Percentiles rank a stretch among this genome's conserved stretches.
phyloP scores from a whole-genome alignment of 2,113 vertebrate genomes.

The Nothobranchius kuhntae region DNA sequence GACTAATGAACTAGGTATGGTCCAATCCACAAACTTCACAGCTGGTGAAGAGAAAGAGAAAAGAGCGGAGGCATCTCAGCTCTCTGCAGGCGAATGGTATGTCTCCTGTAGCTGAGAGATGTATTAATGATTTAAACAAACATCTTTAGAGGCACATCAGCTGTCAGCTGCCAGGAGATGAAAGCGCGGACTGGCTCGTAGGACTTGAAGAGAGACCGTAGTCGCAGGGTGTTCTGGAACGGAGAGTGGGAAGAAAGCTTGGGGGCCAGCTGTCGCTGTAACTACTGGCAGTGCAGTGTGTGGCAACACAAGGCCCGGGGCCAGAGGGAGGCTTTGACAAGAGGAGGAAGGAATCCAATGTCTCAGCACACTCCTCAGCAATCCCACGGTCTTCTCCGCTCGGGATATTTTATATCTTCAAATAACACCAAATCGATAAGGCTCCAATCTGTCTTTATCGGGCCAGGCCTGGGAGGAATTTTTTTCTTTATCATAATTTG shows the following conservation, averaged over 20 bases:
- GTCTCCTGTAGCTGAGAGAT: slow-evolving; percentile 55
- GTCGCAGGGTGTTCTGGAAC: slow-evolving; percentile 54
- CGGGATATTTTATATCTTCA: slow-evolving; percentile 49
- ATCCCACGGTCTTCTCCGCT: slow-evolving; percentile 21
- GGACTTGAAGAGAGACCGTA: slow-evolving; percentile 53
- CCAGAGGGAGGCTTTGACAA: slow-evolving; percentile 54
- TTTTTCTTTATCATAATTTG: slow-evolving; percentile 41
- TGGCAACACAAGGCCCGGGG: slow-evolving; percentile 45
- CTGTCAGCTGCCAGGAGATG: slow-evolving; percentile 75
- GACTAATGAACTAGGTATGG: slow-evolving; percentile 69
- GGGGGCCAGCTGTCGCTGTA: slow-evolving; percentile 71
- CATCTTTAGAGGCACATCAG: slow-evolving; percentile 66
- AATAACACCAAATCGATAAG: slow-evolving; percentile 51
- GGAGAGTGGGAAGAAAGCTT: slow-evolving; percentile 46
- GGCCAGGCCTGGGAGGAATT: background rate
- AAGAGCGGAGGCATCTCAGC: slow-evolving; percentile 26
- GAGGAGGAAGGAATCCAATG: slow-evolving; percentile 48
- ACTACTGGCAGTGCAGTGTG: slow-evolving; percentile 53
- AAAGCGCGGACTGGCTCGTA: slow-evolving; percentile 65
- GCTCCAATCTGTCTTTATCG: slow-evolving; percentile 49
- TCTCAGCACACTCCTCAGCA: slow-evolving; percentile 31
- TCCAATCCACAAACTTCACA: slow-evolving; percentile 33
- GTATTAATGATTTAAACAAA: slow-evolving; percentile 76
- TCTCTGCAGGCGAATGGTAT: slow-evolving; percentile 37
- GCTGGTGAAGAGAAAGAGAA: slow-evolving; percentile 2